A percentile compares a stretch with the other conserved stretches of the same genome.
Conservation (phyloP, 2,113 vertebrate species). For the Lamprologus callipterus region DNA sequence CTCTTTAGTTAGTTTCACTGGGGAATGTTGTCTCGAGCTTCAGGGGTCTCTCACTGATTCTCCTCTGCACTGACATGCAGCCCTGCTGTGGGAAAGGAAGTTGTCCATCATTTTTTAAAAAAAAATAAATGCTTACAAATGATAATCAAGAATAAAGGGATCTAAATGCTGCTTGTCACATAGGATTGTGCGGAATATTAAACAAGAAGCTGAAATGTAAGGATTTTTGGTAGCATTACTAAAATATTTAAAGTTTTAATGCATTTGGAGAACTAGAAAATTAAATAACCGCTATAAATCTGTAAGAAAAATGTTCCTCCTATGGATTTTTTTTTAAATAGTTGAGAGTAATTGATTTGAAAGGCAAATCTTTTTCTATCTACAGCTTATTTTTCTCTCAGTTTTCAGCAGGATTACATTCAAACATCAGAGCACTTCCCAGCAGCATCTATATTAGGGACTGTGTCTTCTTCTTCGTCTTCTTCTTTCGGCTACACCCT, state of each 20-base stretch:
- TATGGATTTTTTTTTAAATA: background rate
- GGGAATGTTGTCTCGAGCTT: conserved; percentile 1
- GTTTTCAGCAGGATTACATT: background rate
- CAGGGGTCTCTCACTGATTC: background rate
- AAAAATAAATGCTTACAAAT: background rate
- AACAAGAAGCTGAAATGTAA: background rate
- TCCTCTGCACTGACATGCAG: background rate
- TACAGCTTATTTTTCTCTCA: background rate
- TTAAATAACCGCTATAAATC: background rate
- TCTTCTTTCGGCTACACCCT: background rate
- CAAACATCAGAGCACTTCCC: background rate
- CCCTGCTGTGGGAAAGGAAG: background rate
- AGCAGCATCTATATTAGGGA: background rate
- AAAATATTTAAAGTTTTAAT: background rate
- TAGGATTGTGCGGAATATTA: background rate
- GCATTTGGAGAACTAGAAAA: background rate
- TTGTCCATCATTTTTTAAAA: background rate
- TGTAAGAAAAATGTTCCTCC: background rate
- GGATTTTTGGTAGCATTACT: background rate
- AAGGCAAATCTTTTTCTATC: background rate
- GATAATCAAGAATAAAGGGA: background rate
- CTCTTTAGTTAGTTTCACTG: background rate
- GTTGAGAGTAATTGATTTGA: background rate
- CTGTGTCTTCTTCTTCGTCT: background rate
- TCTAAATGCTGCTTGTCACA: background rate